These are phyloP conservation scores for Microplitis manilae DNA, from an alignment of 2,888 invertebrate genomes.

Conservation along the genomic window DNA sequence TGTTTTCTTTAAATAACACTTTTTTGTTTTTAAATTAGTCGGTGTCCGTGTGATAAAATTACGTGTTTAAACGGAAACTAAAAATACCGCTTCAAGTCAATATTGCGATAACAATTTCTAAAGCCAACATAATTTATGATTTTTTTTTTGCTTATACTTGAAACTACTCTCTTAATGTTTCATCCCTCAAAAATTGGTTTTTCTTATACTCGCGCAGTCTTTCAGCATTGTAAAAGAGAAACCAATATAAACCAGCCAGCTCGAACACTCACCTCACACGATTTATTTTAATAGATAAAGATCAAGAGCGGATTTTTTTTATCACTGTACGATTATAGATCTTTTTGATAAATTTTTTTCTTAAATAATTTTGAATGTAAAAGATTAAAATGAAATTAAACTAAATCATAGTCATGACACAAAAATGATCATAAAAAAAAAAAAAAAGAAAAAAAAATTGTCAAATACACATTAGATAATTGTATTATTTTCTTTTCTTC, in stretches of 20 bases:
- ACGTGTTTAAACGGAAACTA: not conserved
- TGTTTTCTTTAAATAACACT: not conserved
- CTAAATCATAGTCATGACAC: not conserved
- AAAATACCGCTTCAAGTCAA: conserved; percentile 8
- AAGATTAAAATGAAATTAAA: not conserved
- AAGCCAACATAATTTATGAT: not conserved
- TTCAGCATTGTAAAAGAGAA: conserved; percentile 14
- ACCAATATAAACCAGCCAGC: conserved; percentile 25
- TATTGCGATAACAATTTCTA: too few species aligned
- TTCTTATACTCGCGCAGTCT: not conserved
- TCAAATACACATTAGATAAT: conserved; percentile 11
- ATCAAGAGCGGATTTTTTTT: not conserved
- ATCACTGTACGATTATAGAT: too few species aligned
- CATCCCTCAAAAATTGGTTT: conserved; percentile 7
- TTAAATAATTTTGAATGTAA: not conserved
- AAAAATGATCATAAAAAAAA: not conserved
- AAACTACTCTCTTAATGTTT: conserved; percentile 18
- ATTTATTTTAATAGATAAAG: conserved; percentile 1
- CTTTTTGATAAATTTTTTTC: not conserved
- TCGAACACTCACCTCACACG: conserved; percentile 26
- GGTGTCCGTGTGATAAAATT: conserved; percentile 1
- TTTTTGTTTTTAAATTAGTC: not conserved
- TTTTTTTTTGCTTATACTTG: conserved; percentile 1
- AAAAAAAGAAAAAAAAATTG: not conserved
- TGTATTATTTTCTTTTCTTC: not conserved